Percentiles rank a stretch among this genome's conserved stretches.
Conservation (phyloP, 2,797 vertebrate genomes). For the Cottoperca gobio region DNA sequence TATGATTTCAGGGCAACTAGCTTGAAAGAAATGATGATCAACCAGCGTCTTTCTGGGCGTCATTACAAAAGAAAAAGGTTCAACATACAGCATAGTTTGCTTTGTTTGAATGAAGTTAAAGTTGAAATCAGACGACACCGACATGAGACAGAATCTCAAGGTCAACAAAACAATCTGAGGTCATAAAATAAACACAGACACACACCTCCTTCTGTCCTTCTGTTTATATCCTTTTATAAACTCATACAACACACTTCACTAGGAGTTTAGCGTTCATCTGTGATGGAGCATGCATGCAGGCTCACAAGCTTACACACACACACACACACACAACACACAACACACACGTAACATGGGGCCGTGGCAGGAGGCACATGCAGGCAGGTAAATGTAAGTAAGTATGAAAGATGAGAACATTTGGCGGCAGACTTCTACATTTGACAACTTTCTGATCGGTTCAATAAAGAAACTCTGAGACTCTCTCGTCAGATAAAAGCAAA, state of each 20-base stretch:
- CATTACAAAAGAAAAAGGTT: background rate
- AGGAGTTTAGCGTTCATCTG: conserved; percentile 29
- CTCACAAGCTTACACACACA: conserved; percentile 13
- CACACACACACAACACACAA: conserved; percentile 25
- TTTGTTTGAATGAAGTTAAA: background rate
- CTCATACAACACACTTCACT: conserved; percentile 31
- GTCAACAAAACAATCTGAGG: background rate
- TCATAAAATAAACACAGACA: background rate
- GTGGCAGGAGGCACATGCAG: conserved; percentile 68
- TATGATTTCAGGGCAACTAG: conserved; percentile 1
- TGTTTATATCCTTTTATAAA: conserved; percentile 8
- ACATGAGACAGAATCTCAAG: background rate
- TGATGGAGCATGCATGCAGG: conserved; percentile 50
- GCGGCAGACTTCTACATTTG: conserved; percentile 41
- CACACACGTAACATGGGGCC: conserved; percentile 13
- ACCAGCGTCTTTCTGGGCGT: conserved; percentile 19
- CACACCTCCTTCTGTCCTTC: conserved; percentile 9
- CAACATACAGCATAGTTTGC: background rate
- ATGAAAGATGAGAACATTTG: conserved; percentile 47
- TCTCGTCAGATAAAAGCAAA: conserved; percentile 52
- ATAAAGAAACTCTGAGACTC: conserved; percentile 32
- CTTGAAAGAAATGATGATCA: background rate
- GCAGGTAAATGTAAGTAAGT: conserved; percentile 35
- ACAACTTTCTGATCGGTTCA: conserved; percentile 26
- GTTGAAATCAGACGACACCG: conserved; percentile 2